Conservation (phyloP, 2,113 vertebrate genomes). For the Mormyrus lacerda region DNA sequence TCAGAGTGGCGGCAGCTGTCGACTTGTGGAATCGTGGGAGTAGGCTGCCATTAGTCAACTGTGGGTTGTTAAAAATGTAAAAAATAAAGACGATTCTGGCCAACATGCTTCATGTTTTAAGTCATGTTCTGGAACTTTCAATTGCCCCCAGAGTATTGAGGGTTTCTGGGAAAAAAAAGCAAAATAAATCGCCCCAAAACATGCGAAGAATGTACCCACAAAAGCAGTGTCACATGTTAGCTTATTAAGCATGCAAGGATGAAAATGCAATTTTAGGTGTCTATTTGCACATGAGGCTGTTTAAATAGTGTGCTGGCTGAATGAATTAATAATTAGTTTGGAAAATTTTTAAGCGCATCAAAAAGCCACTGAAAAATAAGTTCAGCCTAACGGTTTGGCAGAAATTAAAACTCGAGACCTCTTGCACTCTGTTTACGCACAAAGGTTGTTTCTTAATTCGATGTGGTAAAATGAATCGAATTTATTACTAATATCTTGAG, state of each 20-base stretch:
- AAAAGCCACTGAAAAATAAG: neutral
- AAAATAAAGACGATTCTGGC: neutral
- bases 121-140: neutral
- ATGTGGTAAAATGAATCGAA: neutral
- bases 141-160: neutral
- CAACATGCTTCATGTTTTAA: neutral
- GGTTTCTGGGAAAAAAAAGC: neutral
- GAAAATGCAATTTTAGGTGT: neutral
- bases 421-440: neutral
- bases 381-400: neutral
- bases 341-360: neutral
- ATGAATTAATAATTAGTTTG: neutral
- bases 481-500: neutral
- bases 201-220: neutral
- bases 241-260: neutral
- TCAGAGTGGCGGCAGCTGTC: neutral
- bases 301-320: neutral
- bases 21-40: neutral
- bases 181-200: neutral
- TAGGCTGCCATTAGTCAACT: neutral
- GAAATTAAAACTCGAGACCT: neutral
- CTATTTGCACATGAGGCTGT: neutral
- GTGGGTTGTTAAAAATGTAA: neutral
- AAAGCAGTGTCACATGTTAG: neutral
- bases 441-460: neutral